Percentiles rank a stretch among this genome's conserved stretches.
Evolutionary conservation across 2,888 invertebrate genomes (phyloP).

Genomic region (Venustoraphidia nigricollis): DNA sequence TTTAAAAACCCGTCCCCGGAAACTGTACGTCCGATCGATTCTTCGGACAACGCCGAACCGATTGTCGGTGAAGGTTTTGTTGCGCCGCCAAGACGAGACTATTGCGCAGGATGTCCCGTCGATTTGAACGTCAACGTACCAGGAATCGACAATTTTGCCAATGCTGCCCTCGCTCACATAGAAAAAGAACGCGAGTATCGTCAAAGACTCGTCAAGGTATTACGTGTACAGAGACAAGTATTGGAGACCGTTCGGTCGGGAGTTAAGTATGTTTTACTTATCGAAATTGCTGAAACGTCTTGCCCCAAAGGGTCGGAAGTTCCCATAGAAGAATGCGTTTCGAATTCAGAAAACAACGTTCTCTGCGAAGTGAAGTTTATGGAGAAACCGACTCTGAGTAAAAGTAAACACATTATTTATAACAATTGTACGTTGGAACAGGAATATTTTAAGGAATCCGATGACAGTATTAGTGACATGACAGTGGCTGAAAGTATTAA

Average conservation of each 20-base stretch:
- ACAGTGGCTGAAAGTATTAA: constrained; percentile 19
- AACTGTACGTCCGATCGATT: too few relatives aligned
- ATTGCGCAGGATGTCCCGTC: constrained; percentile 36
- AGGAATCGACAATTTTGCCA: constrained; percentile 33
- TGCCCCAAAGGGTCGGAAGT: constrained; percentile 24
- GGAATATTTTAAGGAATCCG: constrained; percentile 29
- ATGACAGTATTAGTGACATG: too few relatives aligned
- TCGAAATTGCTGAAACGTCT: constrained; percentile 33
- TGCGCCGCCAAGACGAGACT: constrained; percentile 23
- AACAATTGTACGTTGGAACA: constrained; percentile 50
- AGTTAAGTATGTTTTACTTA: constrained; percentile 36
- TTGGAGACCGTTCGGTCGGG: constrained; percentile 37
- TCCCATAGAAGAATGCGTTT: constrained; percentile 21
- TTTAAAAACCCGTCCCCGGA: too few relatives aligned
- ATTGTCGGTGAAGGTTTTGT: constrained; percentile 12
- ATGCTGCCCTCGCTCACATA: constrained; percentile 32
- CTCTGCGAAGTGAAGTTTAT: constrained; percentile 44
- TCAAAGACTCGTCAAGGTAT: constrained; percentile 29
- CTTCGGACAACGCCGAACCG: too few relatives aligned
- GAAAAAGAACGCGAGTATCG: constrained; percentile 22
- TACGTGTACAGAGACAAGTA: constrained; percentile 39
- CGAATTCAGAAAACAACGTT: constrained; percentile 15
- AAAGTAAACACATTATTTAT: constrained; percentile 39
- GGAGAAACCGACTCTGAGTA: constrained; percentile 50
- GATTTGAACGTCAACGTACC: constrained; percentile 33